Base-by-base conservation (phyloP, 2,113 vertebrate species). In the Sinocyclocheilus anshuiensis region DNA sequence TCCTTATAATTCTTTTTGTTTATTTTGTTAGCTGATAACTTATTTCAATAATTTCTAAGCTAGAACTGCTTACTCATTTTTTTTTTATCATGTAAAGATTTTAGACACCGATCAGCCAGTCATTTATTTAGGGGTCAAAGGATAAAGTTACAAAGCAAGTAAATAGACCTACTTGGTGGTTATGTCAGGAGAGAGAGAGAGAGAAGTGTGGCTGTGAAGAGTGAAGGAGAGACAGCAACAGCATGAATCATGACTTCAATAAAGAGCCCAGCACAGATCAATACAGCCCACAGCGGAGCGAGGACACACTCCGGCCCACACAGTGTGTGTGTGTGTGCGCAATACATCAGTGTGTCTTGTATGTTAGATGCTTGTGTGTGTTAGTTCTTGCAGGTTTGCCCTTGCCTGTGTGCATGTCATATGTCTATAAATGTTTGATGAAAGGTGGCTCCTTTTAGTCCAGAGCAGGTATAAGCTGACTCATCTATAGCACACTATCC, bases 201-300 rank as follows among this genome's bases (percentile, higher is more conserved):
- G 55, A 77, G 29, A 81, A 55, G 83, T 78, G 86, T 61, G 84
- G 20, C 77, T 85, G 75, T 85, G 77, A 85, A 76, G 48, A 89
- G 84, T 85, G 77, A 85, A 86, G 50, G 85, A 83, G 87, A 88
- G 89, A 86, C 77, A 76, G 80, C 87, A 92, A 90, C 89, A 91
- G 93, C 93, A 94, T 94, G 94, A 95, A 95, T 94, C 94, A 94
- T 94, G 92, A 93, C 93, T 94, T 91, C 93, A 93, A 94, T 93
- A 93, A 92, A 94, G 93, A 93, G 92, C 86, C 89, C 89, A 92
- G 90, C 88, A 89, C 90, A 88, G 93, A 94, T 95, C 94, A 93
- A 95, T 95, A 94, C 87, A 92, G 86, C 90, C 93, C 93, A 91
- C 90, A 91, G 91, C 90, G 89, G 90, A 92, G 88, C 50, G 65